Percentiles rank a stretch among this genome's conserved stretches.
Conservation (phyloP, 2,888 invertebrate species). For the Agonum fuliginosum region DNA sequence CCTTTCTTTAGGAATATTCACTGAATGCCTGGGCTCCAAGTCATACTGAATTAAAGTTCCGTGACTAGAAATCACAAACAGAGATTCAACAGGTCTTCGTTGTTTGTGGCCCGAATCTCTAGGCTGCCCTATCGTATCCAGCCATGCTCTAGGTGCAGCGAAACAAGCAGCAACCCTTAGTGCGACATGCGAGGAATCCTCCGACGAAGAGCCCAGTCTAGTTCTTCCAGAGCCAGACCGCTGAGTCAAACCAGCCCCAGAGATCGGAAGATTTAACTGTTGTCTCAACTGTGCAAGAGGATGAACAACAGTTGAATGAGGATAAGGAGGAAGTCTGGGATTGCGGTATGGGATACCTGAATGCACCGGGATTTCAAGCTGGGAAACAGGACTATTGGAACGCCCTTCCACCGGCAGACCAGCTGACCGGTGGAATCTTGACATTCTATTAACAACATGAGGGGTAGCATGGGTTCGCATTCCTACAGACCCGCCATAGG, state of each 20-base stretch:
- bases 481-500: conserved; percentile 94
- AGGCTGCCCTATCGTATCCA: conserved; percentile 72
- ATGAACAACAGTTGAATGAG: conserved; percentile 85
- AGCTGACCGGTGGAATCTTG: conserved; percentile 96
- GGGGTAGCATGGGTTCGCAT: conserved; percentile 96
- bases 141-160: conserved; percentile 85
- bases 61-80: conserved; percentile 92
- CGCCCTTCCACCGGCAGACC: conserved; percentile 86
- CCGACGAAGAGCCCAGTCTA: conserved; percentile 81
- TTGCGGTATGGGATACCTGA: conserved; percentile 84
- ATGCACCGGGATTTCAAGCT: conserved; percentile 70
- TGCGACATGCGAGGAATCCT: conserved; percentile 81
- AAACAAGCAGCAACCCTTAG: conserved; percentile 87
- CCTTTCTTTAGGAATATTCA: conserved; percentile 86
- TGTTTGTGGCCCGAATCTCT: conserved; percentile 68
- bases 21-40: conserved; percentile 84
- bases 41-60: conserved; percentile 92
- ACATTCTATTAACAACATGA: conserved; percentile 94
- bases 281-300: conserved; percentile 92
- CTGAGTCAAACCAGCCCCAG: conserved; percentile 65
- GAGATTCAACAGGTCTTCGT: conserved; percentile 83
- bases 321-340: conserved; percentile 93
- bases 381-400: conserved; percentile 81
- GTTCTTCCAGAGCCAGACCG: conserved; percentile 75
- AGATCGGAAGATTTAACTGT: conserved; percentile 74